Conservation (phyloP, 2,888 invertebrate species). For the Amphimallon solstitiale region DNA sequence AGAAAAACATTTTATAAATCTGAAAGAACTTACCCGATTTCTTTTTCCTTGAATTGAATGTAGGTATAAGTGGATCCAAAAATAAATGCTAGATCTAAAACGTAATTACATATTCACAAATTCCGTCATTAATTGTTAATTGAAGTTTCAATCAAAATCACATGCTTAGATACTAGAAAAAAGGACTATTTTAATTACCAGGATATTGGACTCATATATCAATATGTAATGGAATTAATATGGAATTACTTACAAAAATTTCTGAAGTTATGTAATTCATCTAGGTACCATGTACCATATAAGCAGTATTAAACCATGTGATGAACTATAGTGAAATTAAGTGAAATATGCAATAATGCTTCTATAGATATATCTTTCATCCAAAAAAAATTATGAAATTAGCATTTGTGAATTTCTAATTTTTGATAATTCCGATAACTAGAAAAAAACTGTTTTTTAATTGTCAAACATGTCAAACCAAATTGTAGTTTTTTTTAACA, state of each 20-base stretch:
- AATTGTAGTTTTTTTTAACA: no score
- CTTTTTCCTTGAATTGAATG: constrained; percentile 4
- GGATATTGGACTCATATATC: no score
- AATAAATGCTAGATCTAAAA: constrained; percentile 2
- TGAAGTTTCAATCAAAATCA: constrained; percentile 13
- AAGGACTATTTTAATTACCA: background rate
- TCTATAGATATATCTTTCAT: no score
- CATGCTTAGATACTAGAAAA: constrained; percentile 18
- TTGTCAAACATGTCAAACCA: no score
- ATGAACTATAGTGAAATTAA: no score
- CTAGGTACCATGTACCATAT: no score
- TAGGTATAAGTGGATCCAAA: constrained; percentile 8
- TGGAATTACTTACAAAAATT: constrained; percentile 13
- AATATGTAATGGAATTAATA: background rate
- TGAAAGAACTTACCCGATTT: constrained; percentile 23
- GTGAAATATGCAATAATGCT: background rate
- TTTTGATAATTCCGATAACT: no score
- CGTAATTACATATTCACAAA: constrained; percentile 6
- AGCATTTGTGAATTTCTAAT: no score
- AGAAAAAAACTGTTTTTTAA: no score
- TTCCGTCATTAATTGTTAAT: constrained; percentile 15
- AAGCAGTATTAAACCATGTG: constrained; percentile 11
- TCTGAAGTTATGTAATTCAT: constrained; percentile 19
- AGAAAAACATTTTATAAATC: background rate
- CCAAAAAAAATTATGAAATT: no score